phyloP scores from a whole-genome alignment of 2,888 invertebrate genomes.

The Villa cingulata region DNA sequence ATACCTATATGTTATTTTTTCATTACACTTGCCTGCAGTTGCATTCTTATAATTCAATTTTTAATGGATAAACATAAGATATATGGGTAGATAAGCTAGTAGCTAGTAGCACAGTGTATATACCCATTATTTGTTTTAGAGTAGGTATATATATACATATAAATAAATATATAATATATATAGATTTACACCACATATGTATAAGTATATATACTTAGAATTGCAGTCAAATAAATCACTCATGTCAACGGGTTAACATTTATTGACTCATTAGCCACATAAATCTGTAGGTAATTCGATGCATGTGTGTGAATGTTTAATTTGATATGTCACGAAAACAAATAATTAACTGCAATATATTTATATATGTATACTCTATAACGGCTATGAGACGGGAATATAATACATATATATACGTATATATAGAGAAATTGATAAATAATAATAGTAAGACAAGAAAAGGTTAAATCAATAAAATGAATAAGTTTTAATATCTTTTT shows the following conservation, averaged over 20 bases:
- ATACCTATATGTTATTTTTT: no score
- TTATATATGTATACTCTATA: conserved; percentile 9
- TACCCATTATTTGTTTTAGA: no score
- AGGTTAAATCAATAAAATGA: neutral
- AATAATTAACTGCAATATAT: conserved; percentile 20
- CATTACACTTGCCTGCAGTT: neutral
- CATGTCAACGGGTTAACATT: conserved; percentile 20
- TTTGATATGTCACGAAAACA: conserved; percentile 22
- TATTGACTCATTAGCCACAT: conserved; percentile 20
- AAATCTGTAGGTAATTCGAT: conserved; percentile 14
- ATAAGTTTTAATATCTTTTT: no score
- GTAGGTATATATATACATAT: no score
- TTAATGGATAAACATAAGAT: neutral
- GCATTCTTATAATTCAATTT: neutral
- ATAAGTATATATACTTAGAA: neutral
- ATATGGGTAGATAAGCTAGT: no score
- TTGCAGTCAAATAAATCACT: conserved; percentile 18
- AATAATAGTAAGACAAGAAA: neutral
- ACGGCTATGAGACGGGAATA: no score
- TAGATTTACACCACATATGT: no score
- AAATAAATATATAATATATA: neutral
- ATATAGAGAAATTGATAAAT: neutral
- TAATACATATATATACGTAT: no score
- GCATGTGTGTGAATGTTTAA: conserved; percentile 19
- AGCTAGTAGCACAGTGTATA: no score